These are phyloP conservation scores for Noctua fimbriata DNA, from an alignment of 2,888 invertebrate genomes.

Conservation along the genomic window DNA sequence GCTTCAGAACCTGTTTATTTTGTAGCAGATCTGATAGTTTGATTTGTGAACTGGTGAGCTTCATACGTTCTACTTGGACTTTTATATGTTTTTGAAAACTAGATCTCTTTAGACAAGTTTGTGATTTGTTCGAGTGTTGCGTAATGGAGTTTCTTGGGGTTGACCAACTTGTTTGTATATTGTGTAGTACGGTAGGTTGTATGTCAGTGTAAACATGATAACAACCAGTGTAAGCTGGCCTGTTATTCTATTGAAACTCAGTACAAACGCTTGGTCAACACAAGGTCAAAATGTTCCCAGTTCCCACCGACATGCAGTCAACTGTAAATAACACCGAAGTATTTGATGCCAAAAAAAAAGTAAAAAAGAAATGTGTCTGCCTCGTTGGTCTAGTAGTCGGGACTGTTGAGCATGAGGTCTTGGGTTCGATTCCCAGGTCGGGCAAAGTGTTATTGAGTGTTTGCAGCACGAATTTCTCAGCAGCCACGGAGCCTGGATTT, in stretches of 20 bases:
- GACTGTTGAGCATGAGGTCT: no score
- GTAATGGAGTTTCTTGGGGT: slow-evolving; percentile 20
- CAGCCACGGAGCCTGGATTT: no score
- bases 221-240: not conserved
- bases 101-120: slow-evolving; percentile 37
- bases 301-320: not conserved
- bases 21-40: slow-evolving; percentile 66
- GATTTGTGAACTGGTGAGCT: slow-evolving; percentile 63
- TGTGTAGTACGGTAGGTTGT: not conserved
- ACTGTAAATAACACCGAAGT: not conserved
- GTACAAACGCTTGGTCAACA: not conserved
- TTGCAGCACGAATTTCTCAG: no score
- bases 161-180: slow-evolving; percentile 3
- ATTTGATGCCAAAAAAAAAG: not conserved
- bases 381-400: no score
- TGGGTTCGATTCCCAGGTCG: no score
- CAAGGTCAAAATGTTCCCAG: not conserved
- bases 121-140: slow-evolving; percentile 20
- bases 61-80: slow-evolving; percentile 47
- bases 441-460: no score
- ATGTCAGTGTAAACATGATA: not conserved
- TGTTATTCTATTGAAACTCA: not conserved
- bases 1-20: slow-evolving; percentile 70
- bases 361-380: no score
- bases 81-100: slow-evolving; percentile 54